These are phyloP conservation scores for Ispidina lecontei DNA, from an alignment of 2,797 vertebrate genomes.

Conservation along the genomic window DNA sequence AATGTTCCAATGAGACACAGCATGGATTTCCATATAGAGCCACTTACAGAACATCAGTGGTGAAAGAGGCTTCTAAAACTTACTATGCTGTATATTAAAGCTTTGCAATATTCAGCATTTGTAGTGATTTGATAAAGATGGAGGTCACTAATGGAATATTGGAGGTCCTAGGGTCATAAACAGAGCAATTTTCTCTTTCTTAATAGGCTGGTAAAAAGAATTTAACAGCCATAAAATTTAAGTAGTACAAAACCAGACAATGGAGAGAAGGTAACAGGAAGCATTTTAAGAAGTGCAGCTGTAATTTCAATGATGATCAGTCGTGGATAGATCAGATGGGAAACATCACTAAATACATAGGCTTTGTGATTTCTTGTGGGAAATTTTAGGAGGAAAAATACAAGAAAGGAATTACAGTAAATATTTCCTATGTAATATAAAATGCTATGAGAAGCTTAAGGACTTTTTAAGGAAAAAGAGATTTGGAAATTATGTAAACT, in stretches of 20 bases:
- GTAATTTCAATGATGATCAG: background rate
- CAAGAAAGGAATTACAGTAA: background rate
- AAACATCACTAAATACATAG: background rate
- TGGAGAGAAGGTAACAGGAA: background rate
- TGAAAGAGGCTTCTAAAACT: background rate
- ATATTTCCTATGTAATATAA: background rate
- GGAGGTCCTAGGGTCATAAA: background rate
- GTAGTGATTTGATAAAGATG: background rate
- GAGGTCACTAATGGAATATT: background rate
- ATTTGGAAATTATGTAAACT: background rate
- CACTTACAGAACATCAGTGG: background rate
- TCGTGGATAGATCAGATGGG: background rate
- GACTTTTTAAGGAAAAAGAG: background rate
- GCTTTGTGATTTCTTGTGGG: background rate
- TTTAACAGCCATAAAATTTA: background rate
- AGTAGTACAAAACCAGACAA: background rate
- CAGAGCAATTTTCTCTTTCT: background rate
- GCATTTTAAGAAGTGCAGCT: background rate
- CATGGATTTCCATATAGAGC: background rate
- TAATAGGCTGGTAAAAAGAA: background rate
- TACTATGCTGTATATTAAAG: background rate
- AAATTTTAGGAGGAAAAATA: background rate
- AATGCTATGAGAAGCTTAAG: background rate
- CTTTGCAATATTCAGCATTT: background rate
- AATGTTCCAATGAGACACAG: background rate